A percentile compares a stretch with the other conserved stretches of the same genome.
These are phyloP conservation scores for Podabrus alpinus DNA, from an alignment of 2,888 invertebrate species.

Conservation along the genomic window DNA sequence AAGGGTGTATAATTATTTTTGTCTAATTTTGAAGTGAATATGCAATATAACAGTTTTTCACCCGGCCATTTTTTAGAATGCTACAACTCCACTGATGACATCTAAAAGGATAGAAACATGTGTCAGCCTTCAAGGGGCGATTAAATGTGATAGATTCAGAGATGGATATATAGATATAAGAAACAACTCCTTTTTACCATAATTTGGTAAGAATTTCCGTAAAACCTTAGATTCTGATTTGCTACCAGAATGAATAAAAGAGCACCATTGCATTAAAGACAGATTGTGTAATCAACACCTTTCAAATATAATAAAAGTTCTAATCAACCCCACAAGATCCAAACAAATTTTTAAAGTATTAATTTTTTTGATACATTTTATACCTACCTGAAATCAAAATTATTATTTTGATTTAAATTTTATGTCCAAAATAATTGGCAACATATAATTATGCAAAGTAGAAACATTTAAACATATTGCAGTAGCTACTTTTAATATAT, in stretches of 20 bases:
- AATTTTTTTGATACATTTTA: too few species aligned
- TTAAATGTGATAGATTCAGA: background rate
- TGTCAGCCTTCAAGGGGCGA: background rate
- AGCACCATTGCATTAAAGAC: too few species aligned
- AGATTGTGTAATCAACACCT: too few species aligned
- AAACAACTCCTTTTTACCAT: background rate
- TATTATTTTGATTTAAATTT: background rate
- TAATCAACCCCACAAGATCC: background rate
- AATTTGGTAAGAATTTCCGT: background rate
- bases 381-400: background rate
- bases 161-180: too few species aligned
- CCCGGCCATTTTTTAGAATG: background rate
- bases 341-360: background rate
- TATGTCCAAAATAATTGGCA: background rate
- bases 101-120: background rate
- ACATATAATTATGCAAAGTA: background rate
- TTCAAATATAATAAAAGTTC: too few species aligned
- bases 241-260: background rate
- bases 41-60: background rate
- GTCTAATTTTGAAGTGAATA: background rate
- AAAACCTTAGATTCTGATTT: background rate
- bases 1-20: background rate
- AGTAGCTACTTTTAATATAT: background rate
- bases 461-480: background rate
- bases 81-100: background rate